Base-by-base conservation (phyloP, 2,888 invertebrate genomes). In the Litoditis marina region DNA sequence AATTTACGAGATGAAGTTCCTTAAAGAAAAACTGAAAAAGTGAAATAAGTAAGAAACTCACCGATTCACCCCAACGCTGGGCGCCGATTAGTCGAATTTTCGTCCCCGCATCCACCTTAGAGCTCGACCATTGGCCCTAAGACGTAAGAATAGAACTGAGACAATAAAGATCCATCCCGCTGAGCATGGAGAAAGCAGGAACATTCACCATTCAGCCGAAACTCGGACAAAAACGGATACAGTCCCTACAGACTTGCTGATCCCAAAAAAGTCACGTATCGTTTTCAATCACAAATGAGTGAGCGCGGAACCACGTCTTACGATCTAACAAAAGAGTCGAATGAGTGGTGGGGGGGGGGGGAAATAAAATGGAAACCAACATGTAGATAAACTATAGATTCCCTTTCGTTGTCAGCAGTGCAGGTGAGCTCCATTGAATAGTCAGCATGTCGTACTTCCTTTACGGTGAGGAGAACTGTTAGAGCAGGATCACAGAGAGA, bases 41-140 rank as follows among this genome's bases (percentile, higher is more conserved):
- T n/a, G n/a, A n/a, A n/a, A n/a, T n/a, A n/a, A n/a, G n/a, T n/a
- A n/a, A n/a, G n/a, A n/a, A n/a, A n/a, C n/a, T n/a, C 8, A 63
- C 63, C 16, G 60, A 49, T 19, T 69, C 59, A 22, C 55, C 68
- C 72, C 72, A 75, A 27, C 22, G 28, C 53, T 73, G 62, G 3
- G 74, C 47, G 16, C 50, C 64, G 39, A 75, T 68, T 4, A 75
- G n/a, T 25, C 72, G 62, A 13, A 75, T 62, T 8, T 62, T 46
- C 32, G 60, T 54, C 0, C 68, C 71, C 13, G 19, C 57, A 30
- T 67, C 65, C 0, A 76, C 58, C 6, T 56, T 46, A 8, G 66
- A n/a, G 13, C 65, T 60, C 6, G 63, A 52, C 75, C 75, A 76
- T 13, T 58, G 53, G 32, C 67, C 73, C 69, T 74, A 34, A 3